Base-by-base conservation (phyloP, 2,113 vertebrate species). In the Vulpes vulpes region DNA sequence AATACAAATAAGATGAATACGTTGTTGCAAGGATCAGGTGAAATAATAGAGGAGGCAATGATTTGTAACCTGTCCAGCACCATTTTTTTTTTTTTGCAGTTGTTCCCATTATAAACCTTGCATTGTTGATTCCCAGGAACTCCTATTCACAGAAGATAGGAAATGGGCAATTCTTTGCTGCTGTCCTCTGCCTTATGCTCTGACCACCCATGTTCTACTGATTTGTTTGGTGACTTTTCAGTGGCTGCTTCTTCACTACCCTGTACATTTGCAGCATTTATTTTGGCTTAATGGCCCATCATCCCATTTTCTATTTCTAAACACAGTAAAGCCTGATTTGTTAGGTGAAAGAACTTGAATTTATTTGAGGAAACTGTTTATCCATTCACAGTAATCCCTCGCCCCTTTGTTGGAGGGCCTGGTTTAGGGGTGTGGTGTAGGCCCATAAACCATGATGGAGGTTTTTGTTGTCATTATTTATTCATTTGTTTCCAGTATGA, bases 301-400 rank as follows among this genome's bases (percentile, higher is more conserved):
- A 93, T 92, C 79, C 78, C 53, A 81, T 93, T 94, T 97, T 82
- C 67, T 94, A 88, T 94, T 89, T 94, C 69, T 78, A 64, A 96
- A 96, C 59, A 94, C n/a, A 80, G 60, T 86, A 97, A 98, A 98
- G 69, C 94, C 80, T 97, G 89, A 98, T 74, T 97, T 97, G 93
- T 51, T 97, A 79, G 95, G 91, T 95, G 67, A 78, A 80, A 71
- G 96, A 97, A 98, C 84, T 89, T 90, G 43, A 97, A 97, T 97
- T 98, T 93, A 95, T 60, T 53, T 82, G 97, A 94, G 95, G 97
- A 81, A 97, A 97, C 93, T 96, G 95, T 98, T 98, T 81, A 98
- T 97, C 88, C 65, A 94, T 97, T 96, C 93, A 73, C 65, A 97
- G 92, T 78, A 80, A 96, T 98, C 91, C 91, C 14, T 20, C 25